Conservation (phyloP, 2,797 vertebrate genomes). For the Peromyscus melanophrys region DNA sequence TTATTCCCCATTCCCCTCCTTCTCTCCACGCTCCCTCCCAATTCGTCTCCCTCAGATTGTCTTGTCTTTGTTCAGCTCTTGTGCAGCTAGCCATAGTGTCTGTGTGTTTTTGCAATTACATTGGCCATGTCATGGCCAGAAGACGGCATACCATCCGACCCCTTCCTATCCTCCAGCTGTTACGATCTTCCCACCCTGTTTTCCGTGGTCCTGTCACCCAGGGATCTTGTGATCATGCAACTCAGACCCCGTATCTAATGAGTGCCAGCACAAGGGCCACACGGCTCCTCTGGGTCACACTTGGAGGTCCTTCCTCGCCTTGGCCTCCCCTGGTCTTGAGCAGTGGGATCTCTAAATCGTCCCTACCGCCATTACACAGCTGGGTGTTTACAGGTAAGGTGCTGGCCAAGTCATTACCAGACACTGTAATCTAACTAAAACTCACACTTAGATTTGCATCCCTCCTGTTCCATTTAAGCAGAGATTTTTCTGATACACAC, state of each 20-base stretch:
- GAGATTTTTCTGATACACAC: background rate
- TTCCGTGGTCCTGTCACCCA: background rate
- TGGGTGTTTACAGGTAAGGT: background rate
- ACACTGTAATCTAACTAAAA: constrained; percentile 29
- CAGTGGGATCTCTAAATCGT: background rate
- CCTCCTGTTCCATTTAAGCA: background rate
- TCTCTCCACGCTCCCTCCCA: background rate
- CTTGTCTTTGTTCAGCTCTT: background rate
- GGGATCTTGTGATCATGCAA: background rate
- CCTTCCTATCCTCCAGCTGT: background rate
- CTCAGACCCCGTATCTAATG: background rate
- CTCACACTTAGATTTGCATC: background rate
- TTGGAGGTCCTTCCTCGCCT: background rate
- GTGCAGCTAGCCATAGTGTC: too few species aligned
- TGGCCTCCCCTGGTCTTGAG: background rate
- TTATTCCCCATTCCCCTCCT: background rate
- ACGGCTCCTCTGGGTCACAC: accelerated
- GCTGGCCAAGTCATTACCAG: background rate
- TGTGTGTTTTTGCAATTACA: background rate
- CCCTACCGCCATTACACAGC: background rate
- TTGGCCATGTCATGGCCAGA: background rate
- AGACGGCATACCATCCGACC: background rate
- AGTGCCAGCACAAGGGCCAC: background rate
- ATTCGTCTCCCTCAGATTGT: background rate
- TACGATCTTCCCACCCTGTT: background rate